Evolutionary conservation across 2,113 vertebrate genomes (phyloP), one percentile per base, ranked within the genome.

Genomic region (Oxyruncus cristatus): DNA sequence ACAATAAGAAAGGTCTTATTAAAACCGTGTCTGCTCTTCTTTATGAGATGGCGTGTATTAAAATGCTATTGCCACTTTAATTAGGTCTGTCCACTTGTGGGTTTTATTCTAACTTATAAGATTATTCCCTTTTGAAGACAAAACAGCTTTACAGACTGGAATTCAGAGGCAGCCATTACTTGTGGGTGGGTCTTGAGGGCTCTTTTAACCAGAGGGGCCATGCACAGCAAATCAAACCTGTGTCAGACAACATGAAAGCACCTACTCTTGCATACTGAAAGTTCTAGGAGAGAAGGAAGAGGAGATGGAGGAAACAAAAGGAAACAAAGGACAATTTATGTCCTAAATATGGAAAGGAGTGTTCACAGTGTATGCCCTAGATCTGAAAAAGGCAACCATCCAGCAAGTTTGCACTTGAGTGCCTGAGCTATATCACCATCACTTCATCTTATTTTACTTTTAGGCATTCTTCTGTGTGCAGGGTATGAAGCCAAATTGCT

Each of bases 381-480:
- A 39, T 81, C 56, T 94, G 67, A 73, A 91, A 84, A 75, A 77
- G 50, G 41, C 58, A 95, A 59, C 6, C 7, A 33, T 79, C 58
- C 55, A 93, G 59, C 42, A 81, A 89, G 44, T 58, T 85, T 71
- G 23, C 30, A 62, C 47, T 83, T 47, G 47, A 80, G 39, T 0
- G 3, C 12, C 88, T 95, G 91, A 94, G 28, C 58, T 82, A 11
- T 77, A 88, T 96, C 92, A 84, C 82, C 79, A 42, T 87, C 93
- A 96, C 68, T 93, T 96, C 65, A 87, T 85, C 50, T 72, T 84
- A 52, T 79, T 96, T 90, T 82, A 76, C 56, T 92, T 84, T 52
- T 63, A 92, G 66, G 33, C 49, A 63, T 59, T 67, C 42, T 88
- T 56, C 39, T 55, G 39, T 83, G 49, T 88, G n/a, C 46, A 85